phyloP scores from a whole-genome alignment of 2,113 vertebrate species.

The Microcebus ravelobensis region DNA sequence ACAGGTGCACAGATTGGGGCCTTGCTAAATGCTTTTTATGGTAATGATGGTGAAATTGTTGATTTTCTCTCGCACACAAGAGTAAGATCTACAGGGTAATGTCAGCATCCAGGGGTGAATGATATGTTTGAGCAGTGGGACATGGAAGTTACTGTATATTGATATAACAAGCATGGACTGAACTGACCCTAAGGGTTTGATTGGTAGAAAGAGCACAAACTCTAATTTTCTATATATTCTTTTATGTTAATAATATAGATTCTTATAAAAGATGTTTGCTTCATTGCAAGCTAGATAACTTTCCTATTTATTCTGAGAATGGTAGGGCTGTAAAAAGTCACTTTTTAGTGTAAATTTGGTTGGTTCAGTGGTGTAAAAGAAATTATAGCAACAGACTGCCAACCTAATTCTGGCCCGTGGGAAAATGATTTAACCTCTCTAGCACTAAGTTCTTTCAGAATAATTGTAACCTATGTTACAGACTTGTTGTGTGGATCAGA shows the following conservation, averaged over 20 bases:
- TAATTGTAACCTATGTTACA: constrained; percentile 18
- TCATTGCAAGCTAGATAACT: neutral
- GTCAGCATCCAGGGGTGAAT: neutral
- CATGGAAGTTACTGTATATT: neutral
- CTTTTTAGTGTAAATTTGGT: neutral
- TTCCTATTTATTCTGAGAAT: constrained; percentile 30
- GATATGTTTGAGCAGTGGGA: constrained; percentile 19
- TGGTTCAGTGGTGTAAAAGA: neutral
- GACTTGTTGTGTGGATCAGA: neutral
- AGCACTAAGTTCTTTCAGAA: constrained; percentile 17
- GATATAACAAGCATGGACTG: neutral
- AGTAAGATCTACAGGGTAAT: neutral
- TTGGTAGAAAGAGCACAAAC: neutral
- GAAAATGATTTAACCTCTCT: constrained; percentile 36
- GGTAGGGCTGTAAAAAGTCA: neutral
- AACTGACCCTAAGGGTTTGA: neutral
- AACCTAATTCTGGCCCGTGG: neutral
- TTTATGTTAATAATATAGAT: neutral
- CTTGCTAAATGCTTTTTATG: constrained; percentile 54
- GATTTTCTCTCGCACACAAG: constrained; percentile 24
- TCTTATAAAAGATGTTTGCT: neutral
- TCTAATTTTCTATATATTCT: neutral
- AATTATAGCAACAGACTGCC: neutral
- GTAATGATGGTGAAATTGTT: constrained; percentile 35
- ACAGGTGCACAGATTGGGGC: constrained; percentile 68